Conservation (phyloP, 2,888 invertebrate species). For the Limnephilus rhombicus region DNA sequence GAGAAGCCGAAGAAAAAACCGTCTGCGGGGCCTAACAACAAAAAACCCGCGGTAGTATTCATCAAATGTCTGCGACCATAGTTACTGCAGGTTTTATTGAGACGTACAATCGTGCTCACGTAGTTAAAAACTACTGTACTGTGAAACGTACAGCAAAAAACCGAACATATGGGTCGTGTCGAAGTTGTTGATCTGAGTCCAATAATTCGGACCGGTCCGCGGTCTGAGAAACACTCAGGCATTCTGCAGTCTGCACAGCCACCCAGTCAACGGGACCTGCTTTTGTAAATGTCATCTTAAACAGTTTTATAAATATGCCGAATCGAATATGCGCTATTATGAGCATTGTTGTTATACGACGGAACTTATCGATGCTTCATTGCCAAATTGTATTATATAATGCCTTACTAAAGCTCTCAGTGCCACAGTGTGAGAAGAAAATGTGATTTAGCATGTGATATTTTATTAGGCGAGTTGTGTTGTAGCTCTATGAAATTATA, state of each 20-base stretch:
- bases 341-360: not conserved
- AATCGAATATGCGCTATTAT: not conserved
- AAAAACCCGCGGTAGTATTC: too few species aligned
- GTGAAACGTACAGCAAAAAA: not conserved
- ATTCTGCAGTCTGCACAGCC: not conserved
- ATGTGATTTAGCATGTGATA: not conserved
- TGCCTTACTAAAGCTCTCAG: not conserved
- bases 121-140: not conserved
- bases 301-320: not conserved
- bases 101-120: not conserved
- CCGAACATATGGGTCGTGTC: not conserved
- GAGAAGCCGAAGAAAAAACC: too few species aligned
- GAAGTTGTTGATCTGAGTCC: not conserved
- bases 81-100: not conserved
- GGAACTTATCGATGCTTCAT: not conserved
- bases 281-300: not conserved
- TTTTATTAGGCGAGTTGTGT: not conserved
- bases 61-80: not conserved
- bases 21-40: too few species aligned
- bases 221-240: not conserved
- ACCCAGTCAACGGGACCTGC: not conserved
- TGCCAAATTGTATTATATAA: not conserved
- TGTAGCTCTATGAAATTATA: not conserved
- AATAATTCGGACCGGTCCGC: not conserved
- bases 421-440: not conserved